Conservation (phyloP, 2,888 invertebrate species). For the Exocentrus adspersus region DNA sequence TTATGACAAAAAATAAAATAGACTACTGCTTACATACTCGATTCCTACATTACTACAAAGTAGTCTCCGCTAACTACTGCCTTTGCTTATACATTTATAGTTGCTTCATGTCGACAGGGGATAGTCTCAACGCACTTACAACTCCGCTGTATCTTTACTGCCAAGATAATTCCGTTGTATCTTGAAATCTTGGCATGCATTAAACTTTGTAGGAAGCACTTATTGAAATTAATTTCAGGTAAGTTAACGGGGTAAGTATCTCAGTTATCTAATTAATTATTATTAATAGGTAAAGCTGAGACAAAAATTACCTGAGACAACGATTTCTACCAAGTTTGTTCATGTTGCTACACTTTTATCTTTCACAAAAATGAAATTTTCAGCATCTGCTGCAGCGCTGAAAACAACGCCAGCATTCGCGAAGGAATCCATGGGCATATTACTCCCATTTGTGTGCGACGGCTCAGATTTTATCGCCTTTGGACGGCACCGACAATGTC, state of each 20-base stretch:
- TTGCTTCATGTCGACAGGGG: conserved; percentile 19
- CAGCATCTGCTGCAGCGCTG: too few species aligned
- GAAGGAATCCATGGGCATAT: neutral
- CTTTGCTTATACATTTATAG: conserved; percentile 22
- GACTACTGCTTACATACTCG: neutral
- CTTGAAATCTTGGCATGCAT: conserved; percentile 22
- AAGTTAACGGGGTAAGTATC: too few species aligned
- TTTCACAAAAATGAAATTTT: too few species aligned
- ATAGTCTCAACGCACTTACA: conserved; percentile 22
- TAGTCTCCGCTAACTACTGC: conserved; percentile 16
- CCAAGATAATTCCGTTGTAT: conserved; percentile 27
- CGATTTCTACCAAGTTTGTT: too few species aligned
- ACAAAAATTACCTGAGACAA: too few species aligned
- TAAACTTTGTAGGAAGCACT: neutral
- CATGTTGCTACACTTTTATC: too few species aligned
- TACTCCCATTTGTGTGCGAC: neutral
- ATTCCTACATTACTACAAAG: conserved; percentile 14
- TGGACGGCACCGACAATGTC: neutral
- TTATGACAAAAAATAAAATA: conserved; percentile 3
- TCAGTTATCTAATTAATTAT: too few species aligned
- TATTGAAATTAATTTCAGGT: neutral
- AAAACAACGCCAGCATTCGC: neutral
- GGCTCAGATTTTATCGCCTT: neutral
- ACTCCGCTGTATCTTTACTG: too few species aligned
- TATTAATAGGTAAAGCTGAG: too few species aligned